A percentile compares a stretch with the other conserved stretches of the same genome.
These are phyloP conservation scores for Caenorhabditis tropicalis DNA, from an alignment of 1,140 invertebrate genomes.

Conservation along the genomic window DNA sequence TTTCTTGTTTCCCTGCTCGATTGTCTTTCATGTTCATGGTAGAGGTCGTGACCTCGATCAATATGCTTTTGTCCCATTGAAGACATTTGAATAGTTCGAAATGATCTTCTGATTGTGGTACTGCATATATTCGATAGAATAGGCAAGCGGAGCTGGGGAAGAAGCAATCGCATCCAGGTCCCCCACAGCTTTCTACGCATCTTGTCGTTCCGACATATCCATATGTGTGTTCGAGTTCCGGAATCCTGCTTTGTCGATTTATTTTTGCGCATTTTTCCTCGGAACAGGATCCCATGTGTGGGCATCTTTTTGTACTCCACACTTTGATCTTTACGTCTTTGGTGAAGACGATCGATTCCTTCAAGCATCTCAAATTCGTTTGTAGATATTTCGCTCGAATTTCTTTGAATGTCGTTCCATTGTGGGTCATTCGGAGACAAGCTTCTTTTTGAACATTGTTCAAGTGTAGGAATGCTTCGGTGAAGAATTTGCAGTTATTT, in stretches of 20 bases:
- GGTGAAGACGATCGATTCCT: not conserved
- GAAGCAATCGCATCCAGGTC: conserved; percentile 16
- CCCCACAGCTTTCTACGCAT: conserved; percentile 27
- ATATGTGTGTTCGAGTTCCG: not conserved
- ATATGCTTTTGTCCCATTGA: not conserved
- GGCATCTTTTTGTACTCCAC: conserved; percentile 27
- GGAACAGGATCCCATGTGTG: conserved; percentile 18
- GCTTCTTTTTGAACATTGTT: not conserved
- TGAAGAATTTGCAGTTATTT: not conserved
- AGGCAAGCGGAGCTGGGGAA: conserved; percentile 21
- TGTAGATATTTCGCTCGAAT: not conserved
- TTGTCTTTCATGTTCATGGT: not conserved
- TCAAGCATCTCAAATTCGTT: not conserved
- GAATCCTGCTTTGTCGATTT: not conserved
- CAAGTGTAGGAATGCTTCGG: not conserved
- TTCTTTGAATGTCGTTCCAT: not conserved
- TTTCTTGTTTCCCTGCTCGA: not conserved
- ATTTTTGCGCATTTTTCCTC: conserved; percentile 7
- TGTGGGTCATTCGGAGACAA: not conserved
- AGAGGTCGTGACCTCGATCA: not conserved
- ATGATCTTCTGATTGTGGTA: not conserved
- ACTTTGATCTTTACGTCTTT: not conserved
- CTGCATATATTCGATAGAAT: conserved; percentile 3
- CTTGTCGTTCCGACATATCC: not conserved
- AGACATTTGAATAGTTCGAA: not conserved